phyloP scores from a whole-genome alignment of 2,113 vertebrate species.

The Phodopus roborovskii region DNA sequence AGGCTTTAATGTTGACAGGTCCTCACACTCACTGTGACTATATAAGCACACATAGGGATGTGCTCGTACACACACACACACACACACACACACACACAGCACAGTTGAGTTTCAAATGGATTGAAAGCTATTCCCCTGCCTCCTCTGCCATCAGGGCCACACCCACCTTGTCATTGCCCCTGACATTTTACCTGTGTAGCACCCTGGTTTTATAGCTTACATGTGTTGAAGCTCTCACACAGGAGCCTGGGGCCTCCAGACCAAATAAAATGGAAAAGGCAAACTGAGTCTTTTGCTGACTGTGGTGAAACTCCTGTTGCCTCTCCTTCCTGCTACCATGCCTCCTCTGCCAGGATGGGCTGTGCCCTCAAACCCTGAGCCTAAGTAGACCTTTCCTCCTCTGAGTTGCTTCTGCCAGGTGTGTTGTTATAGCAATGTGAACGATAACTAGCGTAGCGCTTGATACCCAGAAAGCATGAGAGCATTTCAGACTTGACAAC shows the following conservation, averaged over 20 bases:
- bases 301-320: neutral
- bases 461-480: neutral
- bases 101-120: neutral
- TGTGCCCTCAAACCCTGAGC: neutral
- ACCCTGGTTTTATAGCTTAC: neutral
- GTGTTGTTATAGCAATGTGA: neutral
- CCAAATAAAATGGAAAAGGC: neutral
- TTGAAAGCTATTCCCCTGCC: neutral
- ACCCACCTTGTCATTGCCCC: neutral
- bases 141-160: neutral
- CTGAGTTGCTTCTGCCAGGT: neutral
- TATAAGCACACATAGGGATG: too few relatives aligned
- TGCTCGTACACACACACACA: too few relatives aligned
- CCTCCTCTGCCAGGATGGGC: neutral
- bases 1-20: neutral
- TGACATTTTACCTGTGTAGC: neutral
- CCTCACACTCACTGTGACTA: neutral
- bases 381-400: neutral
- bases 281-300: too few relatives aligned
- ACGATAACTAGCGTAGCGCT: neutral
- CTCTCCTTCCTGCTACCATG: too few relatives aligned
- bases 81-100: neutral
- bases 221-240: too few relatives aligned
- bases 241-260: neutral
- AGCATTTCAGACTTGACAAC: neutral